Evolutionary conservation across 2,888 invertebrate species (phyloP).

Genomic region (Pedicia rivosa): DNA sequence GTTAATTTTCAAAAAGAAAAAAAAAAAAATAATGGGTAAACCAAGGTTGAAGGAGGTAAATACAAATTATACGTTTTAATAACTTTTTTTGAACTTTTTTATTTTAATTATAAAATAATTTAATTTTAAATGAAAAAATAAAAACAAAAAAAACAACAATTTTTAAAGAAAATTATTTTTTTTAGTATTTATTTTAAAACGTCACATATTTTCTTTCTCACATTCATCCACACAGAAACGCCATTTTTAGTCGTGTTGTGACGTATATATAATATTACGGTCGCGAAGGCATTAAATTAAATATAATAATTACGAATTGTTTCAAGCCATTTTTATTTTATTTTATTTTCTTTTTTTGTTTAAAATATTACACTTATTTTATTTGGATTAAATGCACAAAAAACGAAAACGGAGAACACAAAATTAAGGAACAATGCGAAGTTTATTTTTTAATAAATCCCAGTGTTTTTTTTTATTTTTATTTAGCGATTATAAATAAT

Average conservation of each 20-base stretch:
- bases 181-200: neutral
- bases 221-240: neutral
- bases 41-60: no score
- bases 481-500: constrained; percentile 9
- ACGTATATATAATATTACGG: constrained; percentile 2
- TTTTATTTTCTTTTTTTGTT: neutral
- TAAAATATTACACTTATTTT: neutral
- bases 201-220: constrained; percentile 3
- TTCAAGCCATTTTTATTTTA: constrained; percentile 1
- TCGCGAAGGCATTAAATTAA: no score
- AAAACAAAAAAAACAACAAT: neutral
- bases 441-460: neutral
- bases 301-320: no score
- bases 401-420: neutral
- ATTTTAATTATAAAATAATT: no score
- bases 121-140: no score
- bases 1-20: no score
- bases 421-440: neutral
- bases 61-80: no score
- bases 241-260: constrained; percentile 6
- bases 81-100: no score
- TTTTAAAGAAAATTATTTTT: neutral
- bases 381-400: neutral
- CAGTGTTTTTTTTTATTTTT: constrained; percentile 4
- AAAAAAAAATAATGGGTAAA: no score